A percentile compares a stretch with the other conserved stretches of the same genome.
These are phyloP conservation scores for Ibidorhyncha struthersii DNA, from an alignment of 2,113 vertebrate species.

Conservation along the genomic window DNA sequence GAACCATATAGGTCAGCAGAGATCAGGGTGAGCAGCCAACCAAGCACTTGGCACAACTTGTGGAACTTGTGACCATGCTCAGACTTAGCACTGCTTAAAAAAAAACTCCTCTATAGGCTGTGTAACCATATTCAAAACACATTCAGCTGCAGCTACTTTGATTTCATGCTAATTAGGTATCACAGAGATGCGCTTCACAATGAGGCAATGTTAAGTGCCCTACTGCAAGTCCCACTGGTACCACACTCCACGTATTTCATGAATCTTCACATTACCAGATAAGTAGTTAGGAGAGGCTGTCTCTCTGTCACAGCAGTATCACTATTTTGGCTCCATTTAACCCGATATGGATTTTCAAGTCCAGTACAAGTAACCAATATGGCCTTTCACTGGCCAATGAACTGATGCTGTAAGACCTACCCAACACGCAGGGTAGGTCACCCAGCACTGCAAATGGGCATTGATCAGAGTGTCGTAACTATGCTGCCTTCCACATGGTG, in stretches of 20 bases:
- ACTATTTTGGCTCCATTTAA: not conserved
- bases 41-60: not conserved
- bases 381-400: not conserved
- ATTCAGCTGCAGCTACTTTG: not conserved
- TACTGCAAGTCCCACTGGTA: not conserved
- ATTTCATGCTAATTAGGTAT: not conserved
- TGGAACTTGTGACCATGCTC: accelerated
- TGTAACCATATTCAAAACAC: not conserved
- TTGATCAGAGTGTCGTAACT: not conserved
- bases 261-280: not conserved
- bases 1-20: not conserved
- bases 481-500: too few species aligned
- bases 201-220: not conserved
- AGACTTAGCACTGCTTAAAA: not conserved
- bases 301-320: not conserved
- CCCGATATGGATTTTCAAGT: not conserved
- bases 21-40: not conserved
- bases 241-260: not conserved
- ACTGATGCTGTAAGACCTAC: not conserved
- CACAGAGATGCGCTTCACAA: not conserved
- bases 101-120: not conserved
- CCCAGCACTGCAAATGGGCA: not conserved
- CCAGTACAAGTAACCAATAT: not conserved
- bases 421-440: accelerated
- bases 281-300: not conserved